Evolutionary conservation across 1,140 invertebrate genomes (phyloP).

Genomic region (Holcopasites calliopsidis): DNA sequence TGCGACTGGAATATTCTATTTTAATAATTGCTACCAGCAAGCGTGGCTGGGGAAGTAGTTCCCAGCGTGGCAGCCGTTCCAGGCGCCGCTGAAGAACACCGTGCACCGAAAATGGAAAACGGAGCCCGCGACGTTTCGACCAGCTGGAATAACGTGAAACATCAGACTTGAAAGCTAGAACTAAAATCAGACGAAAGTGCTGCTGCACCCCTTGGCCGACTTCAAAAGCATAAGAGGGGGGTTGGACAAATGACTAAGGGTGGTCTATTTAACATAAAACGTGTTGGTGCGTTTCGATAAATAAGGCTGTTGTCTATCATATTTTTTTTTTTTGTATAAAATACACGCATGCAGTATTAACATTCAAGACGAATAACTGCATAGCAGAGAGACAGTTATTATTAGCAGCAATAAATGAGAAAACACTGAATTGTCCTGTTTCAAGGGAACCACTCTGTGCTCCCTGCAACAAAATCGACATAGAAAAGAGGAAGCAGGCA

Average conservation of each 20-base stretch:
- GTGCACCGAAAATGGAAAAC: conserved; percentile 19
- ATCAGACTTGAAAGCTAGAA: neutral
- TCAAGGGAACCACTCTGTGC: neutral
- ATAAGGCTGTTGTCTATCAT: too few species aligned
- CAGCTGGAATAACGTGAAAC: conserved; percentile 32
- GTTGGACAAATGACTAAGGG: neutral
- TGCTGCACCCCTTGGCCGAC: neutral
- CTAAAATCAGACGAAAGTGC: conserved; percentile 11
- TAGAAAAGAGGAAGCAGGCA: neutral
- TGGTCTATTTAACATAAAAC: neutral
- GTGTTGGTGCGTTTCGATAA: neutral
- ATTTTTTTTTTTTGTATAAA: too few species aligned
- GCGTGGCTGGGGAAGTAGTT: conserved; percentile 13
- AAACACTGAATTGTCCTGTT: neutral
- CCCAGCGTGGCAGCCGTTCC: neutral
- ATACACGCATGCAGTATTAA: too few species aligned
- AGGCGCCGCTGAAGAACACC: neutral
- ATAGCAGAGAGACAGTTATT: too few species aligned
- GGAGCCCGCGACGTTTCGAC: conserved; percentile 7
- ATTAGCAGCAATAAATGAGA: too few species aligned
- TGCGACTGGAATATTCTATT: conserved; percentile 12
- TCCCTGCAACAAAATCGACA: neutral
- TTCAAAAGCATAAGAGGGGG: conserved; percentile 12
- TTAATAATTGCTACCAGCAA: conserved; percentile 8
- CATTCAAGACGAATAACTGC: too few species aligned